These are phyloP conservation scores for Porites cylindrica DNA, from an alignment of 92 coral and sea anemone genomes.

Conservation along the genomic window DNA sequence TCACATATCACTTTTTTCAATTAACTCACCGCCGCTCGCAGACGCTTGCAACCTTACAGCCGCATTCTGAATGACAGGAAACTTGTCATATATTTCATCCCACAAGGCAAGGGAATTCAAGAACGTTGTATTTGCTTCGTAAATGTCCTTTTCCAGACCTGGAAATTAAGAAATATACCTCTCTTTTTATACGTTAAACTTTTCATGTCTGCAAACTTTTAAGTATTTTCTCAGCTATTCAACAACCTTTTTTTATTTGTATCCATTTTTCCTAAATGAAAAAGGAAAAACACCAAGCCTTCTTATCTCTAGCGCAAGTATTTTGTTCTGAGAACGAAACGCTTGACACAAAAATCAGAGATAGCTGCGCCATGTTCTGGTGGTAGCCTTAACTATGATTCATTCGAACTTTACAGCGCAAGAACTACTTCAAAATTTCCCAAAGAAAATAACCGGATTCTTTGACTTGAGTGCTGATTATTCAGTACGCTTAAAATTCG, in stretches of 20 bases:
- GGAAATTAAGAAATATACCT: neutral
- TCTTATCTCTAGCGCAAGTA: no score
- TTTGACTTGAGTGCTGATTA: neutral
- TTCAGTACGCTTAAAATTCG: neutral
- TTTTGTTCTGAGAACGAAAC: no score
- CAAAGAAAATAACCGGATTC: neutral
- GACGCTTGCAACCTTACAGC: constrained; percentile 48
- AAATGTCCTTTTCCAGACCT: constrained; percentile 32
- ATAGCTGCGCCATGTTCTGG: no score
- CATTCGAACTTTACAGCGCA: no score
- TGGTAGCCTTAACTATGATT: no score
- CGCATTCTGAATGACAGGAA: constrained; percentile 50
- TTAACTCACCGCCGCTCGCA: constrained; percentile 42
- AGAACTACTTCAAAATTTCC: neutral
- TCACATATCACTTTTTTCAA: neutral
- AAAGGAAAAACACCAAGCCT: no score
- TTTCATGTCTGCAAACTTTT: neutral
- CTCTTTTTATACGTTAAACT: no score
- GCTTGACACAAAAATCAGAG: no score
- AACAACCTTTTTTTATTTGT: no score
- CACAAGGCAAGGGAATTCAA: constrained; percentile 38
- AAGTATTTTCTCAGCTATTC: no score
- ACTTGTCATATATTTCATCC: constrained; percentile 50
- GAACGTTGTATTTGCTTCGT: constrained; percentile 51
- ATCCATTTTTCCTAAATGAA: no score